These are phyloP conservation scores for Solenodon paradoxus DNA, from an alignment of 2,113 vertebrate genomes.

Conservation along the genomic window DNA sequence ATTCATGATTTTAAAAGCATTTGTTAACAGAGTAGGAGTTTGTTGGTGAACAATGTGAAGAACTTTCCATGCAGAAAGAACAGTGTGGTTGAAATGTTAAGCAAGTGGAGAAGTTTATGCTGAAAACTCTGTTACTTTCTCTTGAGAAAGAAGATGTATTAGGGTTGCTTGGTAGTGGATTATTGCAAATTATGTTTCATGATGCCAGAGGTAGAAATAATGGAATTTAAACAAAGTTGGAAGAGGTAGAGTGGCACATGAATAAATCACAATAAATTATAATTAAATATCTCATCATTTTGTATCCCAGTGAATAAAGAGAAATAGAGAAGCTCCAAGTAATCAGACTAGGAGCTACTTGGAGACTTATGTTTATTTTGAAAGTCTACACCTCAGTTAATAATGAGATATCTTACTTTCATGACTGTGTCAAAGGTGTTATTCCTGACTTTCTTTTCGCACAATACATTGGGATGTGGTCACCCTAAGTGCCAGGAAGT, in stretches of 20 bases:
- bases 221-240: background rate
- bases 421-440: background rate
- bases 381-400: background rate
- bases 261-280: background rate
- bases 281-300: background rate
- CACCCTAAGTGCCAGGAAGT: background rate
- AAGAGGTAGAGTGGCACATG: background rate
- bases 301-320: background rate
- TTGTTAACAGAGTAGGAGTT: background rate
- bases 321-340: background rate
- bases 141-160: background rate
- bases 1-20: background rate
- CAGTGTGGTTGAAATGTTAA: background rate
- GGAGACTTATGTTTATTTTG: background rate
- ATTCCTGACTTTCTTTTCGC: background rate
- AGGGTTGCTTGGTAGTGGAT: background rate
- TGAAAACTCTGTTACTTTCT: background rate
- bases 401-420: background rate
- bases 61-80: background rate
- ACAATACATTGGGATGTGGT: background rate
- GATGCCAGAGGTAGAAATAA: background rate
- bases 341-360: background rate
- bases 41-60: background rate
- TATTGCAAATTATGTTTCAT: background rate
- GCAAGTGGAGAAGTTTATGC: background rate